Evolutionary conservation across 64 coral and sea anemone genomes (phyloP).

Genomic region (Anthopleura sola): DNA sequence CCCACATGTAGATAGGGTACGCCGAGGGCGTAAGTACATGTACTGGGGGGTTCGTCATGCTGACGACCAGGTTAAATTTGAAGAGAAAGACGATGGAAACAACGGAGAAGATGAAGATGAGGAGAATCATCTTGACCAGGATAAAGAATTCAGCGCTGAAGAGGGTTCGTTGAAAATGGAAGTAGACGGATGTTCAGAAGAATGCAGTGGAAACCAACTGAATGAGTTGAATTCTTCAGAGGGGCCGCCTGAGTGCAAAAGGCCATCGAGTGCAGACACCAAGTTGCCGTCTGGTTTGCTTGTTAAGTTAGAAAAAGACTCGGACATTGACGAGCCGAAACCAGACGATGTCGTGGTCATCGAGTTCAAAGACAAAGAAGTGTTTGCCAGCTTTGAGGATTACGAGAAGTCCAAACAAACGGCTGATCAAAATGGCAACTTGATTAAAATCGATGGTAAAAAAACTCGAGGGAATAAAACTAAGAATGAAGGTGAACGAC

Average conservation of each 20-base stretch:
- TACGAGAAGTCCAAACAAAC: slow-evolving; percentile 17
- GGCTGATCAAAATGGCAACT: background rate
- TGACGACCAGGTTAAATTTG: background rate
- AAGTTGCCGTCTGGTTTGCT: background rate
- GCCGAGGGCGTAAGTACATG: slow-evolving; percentile 18
- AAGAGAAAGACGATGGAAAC: background rate
- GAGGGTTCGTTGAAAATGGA: background rate
- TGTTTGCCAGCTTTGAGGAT: slow-evolving; percentile 21
- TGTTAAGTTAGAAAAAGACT: background rate
- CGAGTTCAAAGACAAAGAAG: slow-evolving; percentile 1
- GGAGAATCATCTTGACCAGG: background rate
- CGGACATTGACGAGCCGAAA: background rate
- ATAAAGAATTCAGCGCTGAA: background rate
- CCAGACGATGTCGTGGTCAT: background rate
- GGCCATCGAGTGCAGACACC: background rate
- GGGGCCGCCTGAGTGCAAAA: background rate
- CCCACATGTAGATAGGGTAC: slow-evolving; percentile 13
- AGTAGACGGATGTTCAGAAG: background rate
- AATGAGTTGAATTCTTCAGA: background rate
- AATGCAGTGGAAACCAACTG: background rate
- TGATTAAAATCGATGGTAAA: background rate
- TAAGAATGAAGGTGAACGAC: background rate
- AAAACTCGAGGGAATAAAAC: background rate
- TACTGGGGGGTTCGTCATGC: slow-evolving; percentile 16
- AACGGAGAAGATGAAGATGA: background rate